Evolutionary conservation across 2,888 invertebrate genomes (phyloP).

Genomic region (Lasioglossum calceatum): DNA sequence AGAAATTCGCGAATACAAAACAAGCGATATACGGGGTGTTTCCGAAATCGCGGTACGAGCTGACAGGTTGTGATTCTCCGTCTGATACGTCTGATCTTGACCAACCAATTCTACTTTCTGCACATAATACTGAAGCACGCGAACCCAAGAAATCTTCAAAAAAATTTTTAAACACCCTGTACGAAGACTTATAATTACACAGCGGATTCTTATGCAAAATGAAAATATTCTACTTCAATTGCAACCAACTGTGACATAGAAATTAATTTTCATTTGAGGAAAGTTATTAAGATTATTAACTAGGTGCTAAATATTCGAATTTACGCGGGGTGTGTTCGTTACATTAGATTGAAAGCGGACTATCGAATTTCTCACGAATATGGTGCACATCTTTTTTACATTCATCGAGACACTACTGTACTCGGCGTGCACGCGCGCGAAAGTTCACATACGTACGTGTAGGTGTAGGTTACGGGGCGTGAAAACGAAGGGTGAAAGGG

Average conservation of each 20-base stretch:
- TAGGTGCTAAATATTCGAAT: no score
- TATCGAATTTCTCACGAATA: neutral
- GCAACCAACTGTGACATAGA: no score
- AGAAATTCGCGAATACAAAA: no score
- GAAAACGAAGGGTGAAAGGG: constrained; percentile 32
- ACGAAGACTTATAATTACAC: no score
- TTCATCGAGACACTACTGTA: neutral
- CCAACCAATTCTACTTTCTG: neutral
- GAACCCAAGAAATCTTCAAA: neutral
- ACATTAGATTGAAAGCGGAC: no score
- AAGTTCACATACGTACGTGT: neutral
- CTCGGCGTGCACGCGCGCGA: neutral
- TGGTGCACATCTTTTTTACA: neutral
- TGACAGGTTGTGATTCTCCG: neutral
- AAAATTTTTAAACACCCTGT: no score
- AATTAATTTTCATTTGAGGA: no score
- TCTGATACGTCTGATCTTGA: neutral
- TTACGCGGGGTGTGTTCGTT: no score
- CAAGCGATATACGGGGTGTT: neutral
- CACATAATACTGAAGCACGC: neutral
- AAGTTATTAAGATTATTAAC: no score
- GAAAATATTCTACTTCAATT: no score
- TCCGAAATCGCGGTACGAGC: neutral
- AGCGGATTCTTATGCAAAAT: no score
- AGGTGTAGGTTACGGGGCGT: constrained; percentile 26